Base-by-base conservation (phyloP, 2,888 invertebrate genomes). In the Germaria angustata region DNA sequence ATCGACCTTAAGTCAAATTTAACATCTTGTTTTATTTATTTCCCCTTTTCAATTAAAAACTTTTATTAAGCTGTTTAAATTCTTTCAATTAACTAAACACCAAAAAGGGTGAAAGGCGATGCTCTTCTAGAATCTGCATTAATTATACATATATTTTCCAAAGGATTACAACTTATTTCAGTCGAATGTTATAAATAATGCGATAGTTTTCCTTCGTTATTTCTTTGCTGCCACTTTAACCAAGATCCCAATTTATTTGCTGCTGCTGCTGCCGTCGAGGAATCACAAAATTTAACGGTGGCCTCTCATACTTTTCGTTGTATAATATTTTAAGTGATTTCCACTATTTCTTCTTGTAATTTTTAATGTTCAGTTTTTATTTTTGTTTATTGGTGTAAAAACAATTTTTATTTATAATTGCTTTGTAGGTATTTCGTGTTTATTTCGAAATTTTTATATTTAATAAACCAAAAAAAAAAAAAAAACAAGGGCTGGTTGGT, bases 391-490 rank as follows among this genome's bases (percentile, higher is more conserved):
- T 44, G 7, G 7, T 24, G 15, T 24, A 36, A 65, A 9, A 46
- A 44, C 1, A 36, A 8, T 39, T 32, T 66, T 46, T 57, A 5
- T 51, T 13, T 22, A 49, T 34, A 53, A 36, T 53, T 66, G 22
- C 55, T 63, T 32, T 73, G 51, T 63, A 53, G 20, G 65, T 65
- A 46, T 65, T 75, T 46, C 44, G 36, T 17, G 55, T 65, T 65
- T 34, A 44, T 46, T 75, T 39, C 4, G 17, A 46, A 55, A n/a
- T 39, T 51, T 76, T 66, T 71, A 7, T 57, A 51, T 72, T 63
- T 39, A 49, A 68, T 49, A 61, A 61, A 53, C 57, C 34, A 53
- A 34, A 32, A 49, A 66, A 44, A 69, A 20, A 20, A 44, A 44
- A 20, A 5, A 69, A 55, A 6, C 3, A 49, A 51, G 2, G 49